Conservation (phyloP, 2,888 invertebrate genomes). For the Tetranychus piercei region DNA sequence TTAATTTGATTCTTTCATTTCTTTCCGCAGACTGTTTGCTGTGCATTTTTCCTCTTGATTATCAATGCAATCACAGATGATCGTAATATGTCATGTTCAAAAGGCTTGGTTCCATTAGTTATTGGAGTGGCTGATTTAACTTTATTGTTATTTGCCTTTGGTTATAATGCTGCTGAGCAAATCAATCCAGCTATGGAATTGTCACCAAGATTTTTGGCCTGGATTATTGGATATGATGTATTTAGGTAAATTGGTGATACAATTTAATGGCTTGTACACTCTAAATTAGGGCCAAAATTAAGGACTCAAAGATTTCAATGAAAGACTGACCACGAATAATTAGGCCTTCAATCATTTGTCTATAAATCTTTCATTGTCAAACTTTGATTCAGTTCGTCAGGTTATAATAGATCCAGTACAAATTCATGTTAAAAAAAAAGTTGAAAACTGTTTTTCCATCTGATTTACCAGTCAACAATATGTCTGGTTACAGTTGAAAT, state of each 20-base stretch:
- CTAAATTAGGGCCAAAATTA: no score
- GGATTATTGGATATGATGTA: conserved; percentile 37
- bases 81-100: conserved; percentile 34
- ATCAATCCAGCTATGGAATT: conserved; percentile 44
- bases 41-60: conserved; percentile 34
- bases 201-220: conserved; percentile 39
- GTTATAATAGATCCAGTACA: neutral
- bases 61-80: conserved; percentile 36
- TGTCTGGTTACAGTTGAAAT: no score
- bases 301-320: no score
- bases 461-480: no score
- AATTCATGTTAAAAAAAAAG: no score
- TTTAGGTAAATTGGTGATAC: conserved; percentile 32
- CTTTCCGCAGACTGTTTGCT: conserved; percentile 31
- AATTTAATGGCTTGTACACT: no score
- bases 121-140: conserved; percentile 28
- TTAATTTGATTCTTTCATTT: no score
- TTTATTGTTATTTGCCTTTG: conserved; percentile 34
- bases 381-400: neutral
- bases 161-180: conserved; percentile 39
- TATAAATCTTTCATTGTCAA: neutral
- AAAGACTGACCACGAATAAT: no score
- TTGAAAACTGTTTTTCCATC: no score
- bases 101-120: conserved; percentile 33
- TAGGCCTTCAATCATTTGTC: no score